Percentiles rank a stretch among this genome's conserved stretches.
phyloP scores from a whole-genome alignment of 1,140 invertebrate genomes.

The Epicauta chinensis region DNA sequence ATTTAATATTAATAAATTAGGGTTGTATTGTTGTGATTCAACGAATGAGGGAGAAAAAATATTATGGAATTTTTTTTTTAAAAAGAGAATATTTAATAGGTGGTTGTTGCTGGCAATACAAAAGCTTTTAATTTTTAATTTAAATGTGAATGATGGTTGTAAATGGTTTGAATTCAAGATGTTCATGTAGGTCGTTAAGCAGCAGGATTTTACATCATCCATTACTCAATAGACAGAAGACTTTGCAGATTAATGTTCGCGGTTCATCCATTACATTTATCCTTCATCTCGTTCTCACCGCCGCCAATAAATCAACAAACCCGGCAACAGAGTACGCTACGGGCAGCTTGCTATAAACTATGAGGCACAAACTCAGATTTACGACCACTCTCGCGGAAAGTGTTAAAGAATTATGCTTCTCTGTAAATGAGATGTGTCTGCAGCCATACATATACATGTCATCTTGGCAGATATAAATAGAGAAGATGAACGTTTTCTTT shows the following conservation, averaged over 20 bases:
- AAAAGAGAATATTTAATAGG: no score
- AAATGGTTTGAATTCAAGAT: no score
- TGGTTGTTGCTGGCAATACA: no score
- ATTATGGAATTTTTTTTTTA: no score
- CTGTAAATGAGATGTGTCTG: constrained; percentile 39
- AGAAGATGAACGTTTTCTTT: constrained; percentile 38
- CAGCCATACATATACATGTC: constrained; percentile 37
- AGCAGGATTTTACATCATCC: background rate
- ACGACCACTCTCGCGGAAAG: constrained; percentile 35
- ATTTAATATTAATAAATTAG: no score
- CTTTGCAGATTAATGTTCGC: constrained; percentile 31
- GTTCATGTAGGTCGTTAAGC: no score
- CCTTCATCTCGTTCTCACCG: constrained; percentile 28
- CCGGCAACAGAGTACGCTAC: constrained; percentile 17
- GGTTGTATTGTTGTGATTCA: no score
- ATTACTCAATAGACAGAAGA: constrained; percentile 28
- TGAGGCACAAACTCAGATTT: constrained; percentile 35
- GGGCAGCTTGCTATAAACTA: constrained; percentile 25
- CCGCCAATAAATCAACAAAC: constrained; percentile 28
- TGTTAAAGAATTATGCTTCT: constrained; percentile 35
- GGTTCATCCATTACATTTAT: constrained; percentile 35
- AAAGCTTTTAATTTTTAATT: no score
- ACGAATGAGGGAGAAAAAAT: no score
- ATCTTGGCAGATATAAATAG: constrained; percentile 37
- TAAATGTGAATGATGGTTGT: no score